Conservation (phyloP, 2,888 invertebrate species). For the Troides aeacus region DNA sequence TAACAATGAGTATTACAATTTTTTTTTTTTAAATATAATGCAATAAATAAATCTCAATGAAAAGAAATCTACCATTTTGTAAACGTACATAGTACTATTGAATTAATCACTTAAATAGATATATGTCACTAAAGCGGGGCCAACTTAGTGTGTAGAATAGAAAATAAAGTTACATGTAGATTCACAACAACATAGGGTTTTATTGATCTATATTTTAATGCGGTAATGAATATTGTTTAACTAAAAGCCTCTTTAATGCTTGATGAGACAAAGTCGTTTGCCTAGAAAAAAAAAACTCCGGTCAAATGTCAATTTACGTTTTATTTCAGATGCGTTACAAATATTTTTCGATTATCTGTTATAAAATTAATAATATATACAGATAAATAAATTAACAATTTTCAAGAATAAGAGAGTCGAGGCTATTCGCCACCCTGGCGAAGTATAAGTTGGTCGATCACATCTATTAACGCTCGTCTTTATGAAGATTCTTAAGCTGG, state of each 20-base stretch:
- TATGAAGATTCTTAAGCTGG: too few species aligned
- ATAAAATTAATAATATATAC: too few species aligned
- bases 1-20: background rate
- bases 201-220: conserved; percentile 12
- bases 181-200: background rate
- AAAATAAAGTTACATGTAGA: conserved; percentile 23
- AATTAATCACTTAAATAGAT: conserved; percentile 34
- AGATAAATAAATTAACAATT: too few species aligned
- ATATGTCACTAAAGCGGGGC: conserved; percentile 60
- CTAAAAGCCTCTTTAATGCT: conserved; percentile 34
- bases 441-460: too few species aligned
- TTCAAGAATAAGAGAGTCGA: too few species aligned
- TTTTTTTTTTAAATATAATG: background rate
- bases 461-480: too few species aligned
- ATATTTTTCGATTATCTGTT: too few species aligned
- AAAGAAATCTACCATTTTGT: background rate
- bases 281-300: background rate
- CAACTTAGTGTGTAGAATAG: conserved; percentile 64
- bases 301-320: too few species aligned
- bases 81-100: conserved; percentile 41
- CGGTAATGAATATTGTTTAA: background rate
- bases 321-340: too few species aligned
- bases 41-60: background rate
- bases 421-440: too few species aligned
- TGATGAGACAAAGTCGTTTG: conserved; percentile 35